Evolutionary conservation across 1,140 invertebrate species (phyloP).

Genomic region (Littorina saxatilis): DNA sequence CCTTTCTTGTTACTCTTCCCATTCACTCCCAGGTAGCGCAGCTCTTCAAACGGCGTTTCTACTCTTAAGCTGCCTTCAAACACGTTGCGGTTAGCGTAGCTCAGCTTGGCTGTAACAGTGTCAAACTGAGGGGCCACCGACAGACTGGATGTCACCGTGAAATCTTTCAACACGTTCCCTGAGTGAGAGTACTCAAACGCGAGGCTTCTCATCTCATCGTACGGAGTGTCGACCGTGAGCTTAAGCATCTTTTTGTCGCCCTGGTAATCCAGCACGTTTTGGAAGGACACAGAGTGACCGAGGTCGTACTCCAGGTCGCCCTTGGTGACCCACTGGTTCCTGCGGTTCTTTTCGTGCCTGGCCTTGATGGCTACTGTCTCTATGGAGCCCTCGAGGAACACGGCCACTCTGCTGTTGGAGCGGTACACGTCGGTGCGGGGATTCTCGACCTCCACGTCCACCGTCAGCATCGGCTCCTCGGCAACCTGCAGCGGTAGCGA

Average conservation of each 20-base stretch:
- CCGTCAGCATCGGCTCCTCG: neutral
- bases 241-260: neutral
- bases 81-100: conserved; percentile 1
- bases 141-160: conserved; percentile 1
- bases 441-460: conserved; percentile 10
- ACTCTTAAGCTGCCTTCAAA: conserved; percentile 23
- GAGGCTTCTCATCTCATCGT: conserved; percentile 10
- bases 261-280: neutral
- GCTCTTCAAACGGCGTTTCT: conserved; percentile 34
- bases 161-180: conserved; percentile 5
- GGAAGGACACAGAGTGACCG: neutral
- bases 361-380: neutral
- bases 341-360: conserved; percentile 7
- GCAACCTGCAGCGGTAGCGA: neutral
- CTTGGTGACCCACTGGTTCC: conserved; percentile 22
- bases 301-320: conserved; percentile 18
- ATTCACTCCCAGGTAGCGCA: conserved; percentile 28
- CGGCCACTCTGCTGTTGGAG: neutral
- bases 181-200: conserved; percentile 23
- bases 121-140: neutral
- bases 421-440: neutral
- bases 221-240: conserved; percentile 17
- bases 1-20: neutral
- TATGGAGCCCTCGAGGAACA: neutral
- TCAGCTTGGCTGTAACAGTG: neutral